Evolutionary conservation across 2,888 invertebrate genomes (phyloP).

Genomic region (Eudiplozoon nipponicum): DNA sequence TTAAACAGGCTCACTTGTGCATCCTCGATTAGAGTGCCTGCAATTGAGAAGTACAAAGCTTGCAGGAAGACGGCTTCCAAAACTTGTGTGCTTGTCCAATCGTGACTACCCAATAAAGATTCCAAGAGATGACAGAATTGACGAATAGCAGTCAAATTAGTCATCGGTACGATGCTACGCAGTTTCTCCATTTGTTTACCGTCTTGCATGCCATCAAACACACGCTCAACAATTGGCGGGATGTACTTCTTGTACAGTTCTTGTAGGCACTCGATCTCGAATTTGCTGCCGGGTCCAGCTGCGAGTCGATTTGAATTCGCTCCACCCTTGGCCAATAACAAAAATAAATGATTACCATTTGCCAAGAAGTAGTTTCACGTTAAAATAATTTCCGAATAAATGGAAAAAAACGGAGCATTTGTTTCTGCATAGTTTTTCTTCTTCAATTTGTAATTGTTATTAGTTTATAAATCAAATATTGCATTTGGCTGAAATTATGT

Average conservation of each 20-base stretch:
- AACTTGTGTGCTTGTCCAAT: constrained; percentile 24
- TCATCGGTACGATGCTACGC: constrained; percentile 48
- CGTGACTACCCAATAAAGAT: constrained; percentile 31
- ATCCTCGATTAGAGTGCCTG: constrained; percentile 41
- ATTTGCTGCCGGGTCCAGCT: constrained; percentile 21
- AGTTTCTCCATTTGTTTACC: constrained; percentile 35
- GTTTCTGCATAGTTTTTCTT: too few species aligned
- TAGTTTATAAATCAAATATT: too few species aligned
- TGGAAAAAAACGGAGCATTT: too few species aligned
- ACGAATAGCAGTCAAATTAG: constrained; percentile 49
- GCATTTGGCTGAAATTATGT: too few species aligned
- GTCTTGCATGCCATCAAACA: constrained; percentile 41
- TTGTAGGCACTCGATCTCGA: constrained; percentile 28
- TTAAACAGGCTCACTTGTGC: too few species aligned
- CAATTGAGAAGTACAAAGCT: constrained; percentile 50
- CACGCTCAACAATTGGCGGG: constrained; percentile 38
- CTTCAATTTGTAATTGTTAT: too few species aligned
- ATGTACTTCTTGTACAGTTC: constrained; percentile 45
- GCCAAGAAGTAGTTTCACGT: too few species aligned
- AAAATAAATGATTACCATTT: too few species aligned
- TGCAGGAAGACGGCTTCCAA: constrained; percentile 42
- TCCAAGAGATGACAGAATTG: constrained; percentile 52
- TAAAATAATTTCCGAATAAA: too few species aligned
- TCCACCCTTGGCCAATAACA: too few species aligned
- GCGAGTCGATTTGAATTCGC: too few species aligned